Evolutionary conservation across 2,888 invertebrate species (phyloP).

Genomic region (Stictocephala bisonia): DNA sequence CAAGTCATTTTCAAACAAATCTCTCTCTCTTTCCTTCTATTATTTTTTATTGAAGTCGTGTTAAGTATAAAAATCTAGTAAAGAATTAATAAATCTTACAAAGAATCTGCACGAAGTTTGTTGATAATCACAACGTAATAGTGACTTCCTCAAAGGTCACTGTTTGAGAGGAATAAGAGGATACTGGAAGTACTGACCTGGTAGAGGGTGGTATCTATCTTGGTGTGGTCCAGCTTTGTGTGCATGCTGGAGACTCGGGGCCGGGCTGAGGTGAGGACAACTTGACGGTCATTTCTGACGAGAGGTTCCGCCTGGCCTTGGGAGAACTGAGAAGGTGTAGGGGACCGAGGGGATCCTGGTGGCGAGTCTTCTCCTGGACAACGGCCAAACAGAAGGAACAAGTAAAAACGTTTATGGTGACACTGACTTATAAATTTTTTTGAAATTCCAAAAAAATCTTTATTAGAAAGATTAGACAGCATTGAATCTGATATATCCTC

Average conservation of each 20-base stretch:
- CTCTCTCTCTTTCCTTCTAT: too few relatives aligned
- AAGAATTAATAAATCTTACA: too few relatives aligned
- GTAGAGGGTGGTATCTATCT: slow-evolving; percentile 71
- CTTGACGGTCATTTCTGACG: slow-evolving; percentile 68
- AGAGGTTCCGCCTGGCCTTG: slow-evolving; percentile 32
- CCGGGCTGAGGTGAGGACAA: slow-evolving; percentile 67
- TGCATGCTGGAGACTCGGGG: slow-evolving; percentile 71
- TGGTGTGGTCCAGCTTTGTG: slow-evolving; percentile 73
- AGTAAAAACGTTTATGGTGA: too few relatives aligned
- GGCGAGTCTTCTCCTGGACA: slow-evolving; percentile 64
- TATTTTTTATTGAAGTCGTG: too few relatives aligned
- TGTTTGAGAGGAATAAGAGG: too few relatives aligned
- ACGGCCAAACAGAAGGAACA: too few relatives aligned
- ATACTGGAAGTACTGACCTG: too few relatives aligned
- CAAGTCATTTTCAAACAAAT: too few relatives aligned
- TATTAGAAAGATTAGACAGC: neutral
- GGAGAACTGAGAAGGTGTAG: slow-evolving; percentile 43
- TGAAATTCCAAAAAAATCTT: neutral
- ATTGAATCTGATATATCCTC: neutral
- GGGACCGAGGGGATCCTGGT: slow-evolving; percentile 61
- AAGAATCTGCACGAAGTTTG: too few relatives aligned
- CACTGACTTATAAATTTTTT: neutral
- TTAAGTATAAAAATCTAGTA: too few relatives aligned
- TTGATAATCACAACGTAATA: too few relatives aligned
- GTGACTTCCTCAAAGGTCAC: too few relatives aligned